Conservation (phyloP, 1,140 invertebrate species). For the Trachymyrmex cornetzi region DNA sequence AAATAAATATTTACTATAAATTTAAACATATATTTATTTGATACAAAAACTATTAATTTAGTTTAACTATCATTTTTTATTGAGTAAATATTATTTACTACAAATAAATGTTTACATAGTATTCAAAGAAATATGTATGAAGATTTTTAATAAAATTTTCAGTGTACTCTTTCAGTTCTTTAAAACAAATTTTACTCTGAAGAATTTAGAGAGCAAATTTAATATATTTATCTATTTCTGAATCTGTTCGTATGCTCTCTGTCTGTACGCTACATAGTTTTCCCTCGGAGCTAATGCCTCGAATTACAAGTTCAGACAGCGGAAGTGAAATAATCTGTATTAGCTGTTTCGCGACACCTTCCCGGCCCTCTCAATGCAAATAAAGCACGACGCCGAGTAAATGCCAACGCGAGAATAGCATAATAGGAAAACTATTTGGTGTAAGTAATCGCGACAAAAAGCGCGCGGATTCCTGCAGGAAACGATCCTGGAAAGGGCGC, state of each 20-base stretch:
- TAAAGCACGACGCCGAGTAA: slow-evolving; percentile 46
- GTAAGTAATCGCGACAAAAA: slow-evolving; percentile 71
- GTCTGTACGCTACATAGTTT: background rate
- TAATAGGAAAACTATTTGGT: slow-evolving; percentile 73
- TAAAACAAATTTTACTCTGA: background rate
- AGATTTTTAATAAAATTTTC: too few species aligned
- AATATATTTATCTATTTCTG: background rate
- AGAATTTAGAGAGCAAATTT: background rate
- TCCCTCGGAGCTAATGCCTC: background rate
- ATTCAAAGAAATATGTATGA: too few species aligned
- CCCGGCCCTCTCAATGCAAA: slow-evolving; percentile 1
- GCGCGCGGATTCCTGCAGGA: slow-evolving; percentile 61
- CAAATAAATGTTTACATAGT: too few species aligned
- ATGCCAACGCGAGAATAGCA: slow-evolving; percentile 50
- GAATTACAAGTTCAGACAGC: slow-evolving; percentile 22
- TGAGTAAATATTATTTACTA: too few species aligned
- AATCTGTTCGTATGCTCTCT: background rate
- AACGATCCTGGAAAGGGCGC: slow-evolving; percentile 69
- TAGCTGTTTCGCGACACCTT: slow-evolving; percentile 31
- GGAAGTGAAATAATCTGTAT: slow-evolving; percentile 42
- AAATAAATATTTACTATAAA: too few species aligned
- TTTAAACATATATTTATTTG: too few species aligned
- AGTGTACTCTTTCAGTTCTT: too few species aligned
- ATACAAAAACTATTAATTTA: too few species aligned
- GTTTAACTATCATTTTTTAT: too few species aligned